Conservation (phyloP, 2,797 vertebrate species). For the Spheniscus humboldti region DNA sequence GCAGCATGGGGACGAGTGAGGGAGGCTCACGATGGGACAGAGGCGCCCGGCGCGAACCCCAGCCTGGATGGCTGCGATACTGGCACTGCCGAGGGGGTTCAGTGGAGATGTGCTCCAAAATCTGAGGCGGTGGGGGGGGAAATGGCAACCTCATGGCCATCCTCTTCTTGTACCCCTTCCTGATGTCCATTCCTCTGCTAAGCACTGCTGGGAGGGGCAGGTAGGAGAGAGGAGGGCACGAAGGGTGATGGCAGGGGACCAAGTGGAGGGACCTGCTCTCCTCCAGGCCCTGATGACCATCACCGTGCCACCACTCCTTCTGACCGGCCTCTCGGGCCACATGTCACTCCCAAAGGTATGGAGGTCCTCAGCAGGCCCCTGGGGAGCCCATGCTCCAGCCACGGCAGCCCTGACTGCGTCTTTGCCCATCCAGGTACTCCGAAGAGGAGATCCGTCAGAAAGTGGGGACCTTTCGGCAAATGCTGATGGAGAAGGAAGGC, state of each 20-base stretch:
- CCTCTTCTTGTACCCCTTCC: background rate
- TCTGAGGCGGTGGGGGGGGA: fast-evolving
- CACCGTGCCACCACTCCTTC: background rate
- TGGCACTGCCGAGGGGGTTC: background rate
- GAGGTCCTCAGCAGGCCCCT: background rate
- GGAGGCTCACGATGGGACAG: background rate
- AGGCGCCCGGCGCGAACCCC: fast-evolving
- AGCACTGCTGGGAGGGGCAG: background rate
- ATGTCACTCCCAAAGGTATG: background rate
- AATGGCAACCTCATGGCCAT: background rate
- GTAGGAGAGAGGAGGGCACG: background rate
- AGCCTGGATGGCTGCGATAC: fast-evolving
- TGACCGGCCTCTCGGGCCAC: background rate
- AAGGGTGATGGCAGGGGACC: background rate
- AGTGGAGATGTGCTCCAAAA: background rate
- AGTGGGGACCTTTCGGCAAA: slow-evolving; percentile 95
- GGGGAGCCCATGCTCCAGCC: too few species aligned
- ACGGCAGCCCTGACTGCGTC: fast-evolving
- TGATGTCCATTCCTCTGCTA: background rate
- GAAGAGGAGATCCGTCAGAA: slow-evolving; percentile 97
- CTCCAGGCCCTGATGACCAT: background rate
- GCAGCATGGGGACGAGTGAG: fast-evolving
- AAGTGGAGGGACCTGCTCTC: background rate
- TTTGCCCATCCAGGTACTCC: slow-evolving; percentile 80
- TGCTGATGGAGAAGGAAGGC: slow-evolving; percentile 99